Percentiles rank a stretch among this genome's conserved stretches.
phyloP scores from a whole-genome alignment of 2,888 invertebrate species.

The Ormyrus thymus region DNA sequence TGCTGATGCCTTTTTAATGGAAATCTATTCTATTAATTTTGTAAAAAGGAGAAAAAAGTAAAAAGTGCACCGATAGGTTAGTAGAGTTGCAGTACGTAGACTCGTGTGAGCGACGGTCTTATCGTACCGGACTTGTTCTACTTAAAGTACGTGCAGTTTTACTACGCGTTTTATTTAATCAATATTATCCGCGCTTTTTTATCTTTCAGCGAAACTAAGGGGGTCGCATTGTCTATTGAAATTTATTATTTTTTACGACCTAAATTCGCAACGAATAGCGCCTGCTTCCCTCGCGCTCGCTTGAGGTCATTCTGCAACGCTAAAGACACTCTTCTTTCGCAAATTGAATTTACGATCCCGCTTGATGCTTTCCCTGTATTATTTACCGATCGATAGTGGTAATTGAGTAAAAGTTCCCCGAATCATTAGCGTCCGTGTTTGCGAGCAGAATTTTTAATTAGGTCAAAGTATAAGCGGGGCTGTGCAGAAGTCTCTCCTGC shows the following conservation, averaged over 20 bases:
- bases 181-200: background rate
- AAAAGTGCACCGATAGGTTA: background rate
- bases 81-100: too few species aligned
- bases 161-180: background rate
- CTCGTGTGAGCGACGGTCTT: background rate
- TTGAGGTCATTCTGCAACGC: background rate
- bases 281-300: background rate
- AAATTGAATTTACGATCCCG: slow-evolving; percentile 10
- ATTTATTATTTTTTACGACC: too few species aligned
- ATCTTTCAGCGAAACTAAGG: background rate
- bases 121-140: background rate
- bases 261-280: too few species aligned
- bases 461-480: slow-evolving; percentile 21
- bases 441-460: slow-evolving; percentile 8
- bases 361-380: background rate
- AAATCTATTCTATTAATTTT: too few species aligned
- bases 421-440: background rate
- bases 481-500: too few species aligned
- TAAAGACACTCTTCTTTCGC: background rate
- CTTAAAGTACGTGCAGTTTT: background rate
- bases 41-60: background rate
- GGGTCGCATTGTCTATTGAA: background rate
- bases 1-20: too few species aligned
- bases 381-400: slow-evolving; percentile 13
- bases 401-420: slow-evolving; percentile 10